Conservation (phyloP, 1,140 invertebrate genomes). For the Planococcus citri region DNA sequence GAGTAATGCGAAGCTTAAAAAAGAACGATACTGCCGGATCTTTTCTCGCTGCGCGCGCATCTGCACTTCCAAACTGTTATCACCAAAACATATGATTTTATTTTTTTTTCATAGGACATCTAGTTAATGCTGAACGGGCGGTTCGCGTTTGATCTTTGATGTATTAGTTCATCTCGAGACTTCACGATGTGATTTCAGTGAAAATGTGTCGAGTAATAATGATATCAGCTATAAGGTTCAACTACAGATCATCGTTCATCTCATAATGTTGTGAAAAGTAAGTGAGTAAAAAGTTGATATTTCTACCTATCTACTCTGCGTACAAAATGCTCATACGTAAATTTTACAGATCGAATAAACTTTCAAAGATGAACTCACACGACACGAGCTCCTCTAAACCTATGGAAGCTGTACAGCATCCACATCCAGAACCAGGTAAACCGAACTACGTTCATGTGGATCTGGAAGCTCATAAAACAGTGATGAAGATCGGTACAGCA, state of each 20-base stretch:
- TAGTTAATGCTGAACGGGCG: neutral
- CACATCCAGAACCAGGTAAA: neutral
- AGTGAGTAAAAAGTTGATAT: neutral
- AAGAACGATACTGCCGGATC: too few relatives aligned
- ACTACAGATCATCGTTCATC: neutral
- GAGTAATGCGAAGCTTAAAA: too few relatives aligned
- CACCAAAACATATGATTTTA: neutral
- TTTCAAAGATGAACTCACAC: neutral
- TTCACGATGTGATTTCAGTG: neutral
- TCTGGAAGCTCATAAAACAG: conserved; percentile 7
- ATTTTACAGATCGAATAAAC: neutral
- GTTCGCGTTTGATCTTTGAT: too few relatives aligned
- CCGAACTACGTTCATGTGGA: neutral
- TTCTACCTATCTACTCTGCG: neutral
- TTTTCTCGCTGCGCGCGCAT: too few relatives aligned
- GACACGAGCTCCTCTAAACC: neutral
- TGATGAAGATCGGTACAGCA: conserved; percentile 26
- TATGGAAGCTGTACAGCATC: neutral
- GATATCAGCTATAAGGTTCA: neutral
- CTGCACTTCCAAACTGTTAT: too few relatives aligned
- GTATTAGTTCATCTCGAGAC: too few relatives aligned
- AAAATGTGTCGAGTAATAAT: neutral
- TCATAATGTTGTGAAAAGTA: neutral
- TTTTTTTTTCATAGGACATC: neutral
- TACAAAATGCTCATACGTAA: neutral